Conservation (phyloP, 2,797 vertebrate species). For the Triplophysa bombifrons region DNA sequence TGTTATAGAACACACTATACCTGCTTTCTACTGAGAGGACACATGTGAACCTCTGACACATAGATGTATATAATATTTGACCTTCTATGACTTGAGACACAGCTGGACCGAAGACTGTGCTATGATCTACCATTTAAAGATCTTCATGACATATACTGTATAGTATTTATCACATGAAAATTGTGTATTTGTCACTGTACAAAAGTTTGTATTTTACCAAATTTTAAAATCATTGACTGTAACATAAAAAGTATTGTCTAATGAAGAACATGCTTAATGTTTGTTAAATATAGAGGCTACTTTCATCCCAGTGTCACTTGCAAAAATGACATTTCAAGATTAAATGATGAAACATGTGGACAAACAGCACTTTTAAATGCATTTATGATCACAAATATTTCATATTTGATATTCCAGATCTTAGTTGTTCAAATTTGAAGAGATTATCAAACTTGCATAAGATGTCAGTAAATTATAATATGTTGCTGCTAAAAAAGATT, state of each 20-base stretch:
- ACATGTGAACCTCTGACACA: slow-evolving; percentile 62
- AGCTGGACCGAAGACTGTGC: slow-evolving; percentile 21
- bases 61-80: slow-evolving; percentile 59
- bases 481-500: slow-evolving; percentile 40
- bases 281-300: neutral
- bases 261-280: neutral
- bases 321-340: no score
- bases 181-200: slow-evolving; percentile 21
- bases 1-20: slow-evolving; percentile 98
- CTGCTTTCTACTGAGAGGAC: slow-evolving; percentile 91
- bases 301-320: no score
- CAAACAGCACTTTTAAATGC: slow-evolving; percentile 56
- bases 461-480: neutral
- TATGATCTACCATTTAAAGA: slow-evolving; percentile 13
- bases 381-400: slow-evolving; percentile 32
- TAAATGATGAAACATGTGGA: neutral
- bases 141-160: slow-evolving; percentile 13
- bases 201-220: slow-evolving; percentile 14
- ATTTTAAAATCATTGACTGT: slow-evolving; percentile 5
- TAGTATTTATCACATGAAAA: slow-evolving; percentile 56
- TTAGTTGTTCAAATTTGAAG: neutral
- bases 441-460: slow-evolving; percentile 5
- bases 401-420: slow-evolving; percentile 9
- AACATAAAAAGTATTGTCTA: neutral
- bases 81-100: slow-evolving; percentile 13